Conservation (phyloP, 2,113 vertebrate genomes). For the Dipodomys merriami region DNA sequence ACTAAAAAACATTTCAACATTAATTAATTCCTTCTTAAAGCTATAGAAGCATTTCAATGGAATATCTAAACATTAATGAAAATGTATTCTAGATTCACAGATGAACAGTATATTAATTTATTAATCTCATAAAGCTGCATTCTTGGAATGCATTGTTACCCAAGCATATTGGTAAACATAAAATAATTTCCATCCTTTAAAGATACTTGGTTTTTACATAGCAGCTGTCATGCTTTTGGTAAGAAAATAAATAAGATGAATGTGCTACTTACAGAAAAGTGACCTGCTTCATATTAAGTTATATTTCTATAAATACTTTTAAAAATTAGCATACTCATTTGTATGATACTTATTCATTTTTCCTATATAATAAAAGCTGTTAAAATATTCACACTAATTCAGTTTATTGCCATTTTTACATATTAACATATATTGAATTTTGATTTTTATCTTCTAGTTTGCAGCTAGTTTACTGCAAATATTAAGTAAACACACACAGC, state of each 20-base stretch:
- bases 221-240: constrained; percentile 32
- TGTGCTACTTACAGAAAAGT: constrained; percentile 11
- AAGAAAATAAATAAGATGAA: constrained; percentile 46
- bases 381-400: neutral
- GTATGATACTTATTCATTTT: neutral
- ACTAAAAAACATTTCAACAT: constrained; percentile 2
- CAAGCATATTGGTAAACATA: constrained; percentile 52
- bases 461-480: neutral
- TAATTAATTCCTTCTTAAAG: constrained; percentile 55
- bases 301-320: neutral
- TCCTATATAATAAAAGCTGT: neutral
- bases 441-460: neutral
- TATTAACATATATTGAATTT: neutral
- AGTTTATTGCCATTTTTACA: neutral
- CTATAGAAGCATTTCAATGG: constrained; percentile 25
- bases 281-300: constrained; percentile 6
- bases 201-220: constrained; percentile 48
- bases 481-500: neutral
- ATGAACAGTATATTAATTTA: constrained; percentile 28
- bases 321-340: neutral
- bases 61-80: constrained; percentile 51
- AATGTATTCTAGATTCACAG: constrained; percentile 47
- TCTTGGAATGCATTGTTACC: constrained; percentile 22
- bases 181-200: constrained; percentile 41
- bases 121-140: constrained; percentile 42